Conservation (phyloP, 2,113 vertebrate species). For the Engraulis encrasicolus region DNA sequence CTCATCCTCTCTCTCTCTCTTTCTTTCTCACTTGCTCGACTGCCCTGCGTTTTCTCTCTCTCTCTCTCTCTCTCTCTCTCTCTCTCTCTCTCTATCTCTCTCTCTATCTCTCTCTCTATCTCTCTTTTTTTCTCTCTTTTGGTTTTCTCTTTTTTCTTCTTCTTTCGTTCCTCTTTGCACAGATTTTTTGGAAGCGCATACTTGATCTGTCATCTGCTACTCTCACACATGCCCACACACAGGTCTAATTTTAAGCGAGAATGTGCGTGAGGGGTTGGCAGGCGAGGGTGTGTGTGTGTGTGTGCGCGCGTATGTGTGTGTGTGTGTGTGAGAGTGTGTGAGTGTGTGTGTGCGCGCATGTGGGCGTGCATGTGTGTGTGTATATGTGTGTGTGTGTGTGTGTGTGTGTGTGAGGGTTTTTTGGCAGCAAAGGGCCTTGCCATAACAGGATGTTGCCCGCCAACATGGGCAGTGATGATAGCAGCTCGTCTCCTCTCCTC, state of each 20-base stretch:
- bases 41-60: not conserved
- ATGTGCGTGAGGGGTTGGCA: not conserved
- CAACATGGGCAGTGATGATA: not conserved
- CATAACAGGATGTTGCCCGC: constrained; percentile 2
- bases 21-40: no score
- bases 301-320: constrained; percentile 23
- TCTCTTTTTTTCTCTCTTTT: not conserved
- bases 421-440: not conserved
- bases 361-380: constrained; percentile 14
- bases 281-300: constrained; percentile 16
- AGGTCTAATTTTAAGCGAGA: constrained; percentile 52
- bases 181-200: not conserved
- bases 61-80: not conserved
- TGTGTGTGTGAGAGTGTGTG: not conserved
- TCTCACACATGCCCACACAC: constrained; percentile 42
- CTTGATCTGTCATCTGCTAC: constrained; percentile 1
- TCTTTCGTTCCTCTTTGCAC: not conserved
- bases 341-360: not conserved
- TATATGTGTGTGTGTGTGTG: constrained; percentile 26
- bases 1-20: not conserved
- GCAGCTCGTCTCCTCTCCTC: no score
- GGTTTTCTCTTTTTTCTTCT: not conserved
- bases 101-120: no score
- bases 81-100: not conserved
- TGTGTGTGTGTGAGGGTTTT: constrained; percentile 7